Evolutionary conservation across 2,113 vertebrate genomes (phyloP).

Genomic region (Pangasianodon hypophthalmus): DNA sequence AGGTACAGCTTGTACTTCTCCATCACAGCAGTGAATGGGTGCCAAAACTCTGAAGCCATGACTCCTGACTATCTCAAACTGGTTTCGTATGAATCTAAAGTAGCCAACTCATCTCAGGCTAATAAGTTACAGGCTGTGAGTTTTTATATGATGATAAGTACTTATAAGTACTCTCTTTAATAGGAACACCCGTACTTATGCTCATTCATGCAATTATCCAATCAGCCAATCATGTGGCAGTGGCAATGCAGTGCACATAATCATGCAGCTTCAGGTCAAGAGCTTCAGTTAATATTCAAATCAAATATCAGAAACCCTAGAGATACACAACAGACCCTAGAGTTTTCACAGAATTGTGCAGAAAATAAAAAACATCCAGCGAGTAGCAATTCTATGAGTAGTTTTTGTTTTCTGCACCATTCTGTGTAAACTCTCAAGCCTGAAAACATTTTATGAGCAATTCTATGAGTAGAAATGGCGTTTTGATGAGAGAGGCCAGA

Average conservation of each 20-base stretch:
- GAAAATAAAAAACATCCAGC: neutral
- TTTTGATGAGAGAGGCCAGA: no score
- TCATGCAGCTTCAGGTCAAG: neutral
- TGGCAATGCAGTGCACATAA: neutral
- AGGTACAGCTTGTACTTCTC: neutral
- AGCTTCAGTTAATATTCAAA: neutral
- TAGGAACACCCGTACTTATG: neutral
- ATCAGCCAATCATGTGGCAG: neutral
- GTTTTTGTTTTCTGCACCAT: no score
- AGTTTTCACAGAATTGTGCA: neutral
- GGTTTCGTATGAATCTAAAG: conserved; percentile 27
- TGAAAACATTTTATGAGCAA: neutral
- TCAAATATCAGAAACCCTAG: neutral
- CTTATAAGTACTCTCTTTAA: neutral
- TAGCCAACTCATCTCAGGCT: conserved; percentile 18
- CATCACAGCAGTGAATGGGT: neutral
- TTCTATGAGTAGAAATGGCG: neutral
- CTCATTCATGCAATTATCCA: neutral
- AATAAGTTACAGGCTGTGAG: neutral
- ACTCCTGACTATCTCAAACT: conserved; percentile 39
- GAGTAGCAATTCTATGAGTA: no score
- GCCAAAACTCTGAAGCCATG: conserved; percentile 7
- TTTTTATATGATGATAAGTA: neutral
- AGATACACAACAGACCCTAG: neutral
- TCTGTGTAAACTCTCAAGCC: no score